Evolutionary conservation across 2,888 invertebrate species (phyloP), one percentile per base, ranked within the genome.

Genomic region (Conomelus anceps): DNA sequence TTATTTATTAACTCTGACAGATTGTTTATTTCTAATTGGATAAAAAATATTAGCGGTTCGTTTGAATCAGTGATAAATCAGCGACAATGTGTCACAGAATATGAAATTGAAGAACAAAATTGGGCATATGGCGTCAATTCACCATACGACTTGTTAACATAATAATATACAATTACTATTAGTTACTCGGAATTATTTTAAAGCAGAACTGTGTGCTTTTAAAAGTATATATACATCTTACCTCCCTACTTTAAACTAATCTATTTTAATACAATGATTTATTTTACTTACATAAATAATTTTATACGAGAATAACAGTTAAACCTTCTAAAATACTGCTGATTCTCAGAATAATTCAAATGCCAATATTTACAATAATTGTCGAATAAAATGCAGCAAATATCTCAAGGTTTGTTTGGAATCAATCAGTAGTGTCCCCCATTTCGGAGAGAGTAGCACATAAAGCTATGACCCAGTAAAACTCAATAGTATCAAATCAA

Each of bases 21-120:
- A 26, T 89, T 88, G 63, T 90, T 90, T 26, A 87, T 85, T 29
- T 88, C 41, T 90, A 23, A 89, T 88, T 87, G 84, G 88, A 90
- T 89, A 90, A 90, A 90, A 90, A 88, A 85, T 88, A 89, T 86
- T 88, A 88, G 84, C 88, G 29, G 22, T 88, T 89, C 24, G 4
- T 63, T 63, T 63, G 1, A 63, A n/a, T 63, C n/a, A n/a, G 63
- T n/a, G 86, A 23, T 86, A 22, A 4, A 89, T 85, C 20, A 41
- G 90, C 89, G 90, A 90, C 90, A 90, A 90, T 89, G 89, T 89
- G 89, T 90, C 90, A 90, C 90, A 90, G 85, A 88, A 89, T 63
- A 63, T 63, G 63, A 63, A 63, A 20, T n/a, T 63, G 63, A 3
- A 63, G n/a, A 63, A 63, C 63, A 63, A 13, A 63, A 63, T 63